Conservation (phyloP, 1,140 invertebrate genomes). For the Maconellicoccus hirsutus region DNA sequence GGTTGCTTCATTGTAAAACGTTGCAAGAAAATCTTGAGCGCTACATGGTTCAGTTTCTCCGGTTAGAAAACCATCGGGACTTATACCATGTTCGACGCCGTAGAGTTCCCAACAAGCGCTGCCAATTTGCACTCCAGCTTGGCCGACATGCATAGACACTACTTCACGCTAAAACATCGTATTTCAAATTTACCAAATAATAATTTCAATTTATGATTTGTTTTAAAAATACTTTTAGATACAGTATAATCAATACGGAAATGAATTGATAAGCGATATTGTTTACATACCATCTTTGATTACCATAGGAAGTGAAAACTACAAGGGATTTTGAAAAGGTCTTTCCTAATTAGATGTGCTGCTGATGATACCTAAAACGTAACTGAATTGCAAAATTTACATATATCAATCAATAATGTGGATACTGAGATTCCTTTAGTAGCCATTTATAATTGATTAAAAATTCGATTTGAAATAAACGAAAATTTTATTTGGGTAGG, state of each 20-base stretch:
- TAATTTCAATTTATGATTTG: no score
- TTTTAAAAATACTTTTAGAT: no score
- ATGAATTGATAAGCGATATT: no score
- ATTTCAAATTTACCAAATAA: no score
- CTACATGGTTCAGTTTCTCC: neutral
- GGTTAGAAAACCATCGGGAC: slow-evolving; percentile 46
- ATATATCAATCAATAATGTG: no score
- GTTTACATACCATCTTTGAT: neutral
- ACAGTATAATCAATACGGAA: neutral
- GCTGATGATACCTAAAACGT: neutral
- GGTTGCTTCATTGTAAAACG: slow-evolving; percentile 57
- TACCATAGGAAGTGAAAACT: slow-evolving; percentile 8
- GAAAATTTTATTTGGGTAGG: no score
- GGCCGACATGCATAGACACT: slow-evolving; percentile 32
- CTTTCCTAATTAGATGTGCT: neutral
- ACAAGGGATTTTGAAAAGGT: neutral
- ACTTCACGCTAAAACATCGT: slow-evolving; percentile 23
- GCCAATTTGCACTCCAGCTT: slow-evolving; percentile 78
- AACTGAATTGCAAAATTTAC: neutral
- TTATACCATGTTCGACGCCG: slow-evolving; percentile 70
- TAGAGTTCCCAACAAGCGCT: slow-evolving; percentile 49
- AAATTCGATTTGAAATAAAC: no score
- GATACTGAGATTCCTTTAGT: no score
- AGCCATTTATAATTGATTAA: no score
- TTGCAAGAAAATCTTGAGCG: slow-evolving; percentile 39